Percentiles rank a stretch among this genome's conserved stretches.
Evolutionary conservation across 1,140 invertebrate species (phyloP).

Genomic region (Drosophila nebulosa): DNA sequence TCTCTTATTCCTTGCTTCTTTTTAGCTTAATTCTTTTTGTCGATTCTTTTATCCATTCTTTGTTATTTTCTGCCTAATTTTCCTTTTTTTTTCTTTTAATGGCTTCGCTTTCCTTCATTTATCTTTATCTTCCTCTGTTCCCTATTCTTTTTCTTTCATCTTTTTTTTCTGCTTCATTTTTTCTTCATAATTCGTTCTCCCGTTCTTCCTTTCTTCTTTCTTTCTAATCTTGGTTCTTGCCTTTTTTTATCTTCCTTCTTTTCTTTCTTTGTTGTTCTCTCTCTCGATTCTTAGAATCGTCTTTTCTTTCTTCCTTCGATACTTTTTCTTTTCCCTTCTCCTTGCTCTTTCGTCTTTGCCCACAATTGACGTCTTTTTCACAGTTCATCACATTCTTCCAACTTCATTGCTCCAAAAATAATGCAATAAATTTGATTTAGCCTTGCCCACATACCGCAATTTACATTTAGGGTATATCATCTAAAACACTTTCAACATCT

Average conservation of each 20-base stretch:
- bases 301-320: neutral
- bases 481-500: slow-evolving; percentile 67
- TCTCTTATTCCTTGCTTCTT: too few species aligned
- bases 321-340: neutral
- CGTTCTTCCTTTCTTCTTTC: neutral
- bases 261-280: neutral
- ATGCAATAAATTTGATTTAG: neutral
- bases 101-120: neutral
- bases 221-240: neutral
- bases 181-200: neutral
- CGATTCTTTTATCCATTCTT: too few species aligned
- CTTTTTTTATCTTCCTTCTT: neutral
- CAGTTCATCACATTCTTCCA: neutral
- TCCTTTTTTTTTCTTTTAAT: neutral
- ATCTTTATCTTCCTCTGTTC: neutral
- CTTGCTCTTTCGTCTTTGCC: neutral
- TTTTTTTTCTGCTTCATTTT: neutral
- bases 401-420: neutral
- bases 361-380: neutral
- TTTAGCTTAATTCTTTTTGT: too few species aligned
- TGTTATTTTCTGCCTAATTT: too few species aligned
- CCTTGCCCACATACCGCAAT: slow-evolving; percentile 17
- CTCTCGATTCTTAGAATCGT: neutral
- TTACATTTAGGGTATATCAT: slow-evolving; percentile 1
- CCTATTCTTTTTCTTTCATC: neutral